phyloP scores from a whole-genome alignment of 2,797 vertebrate species.

The Pteropus rufus region DNA sequence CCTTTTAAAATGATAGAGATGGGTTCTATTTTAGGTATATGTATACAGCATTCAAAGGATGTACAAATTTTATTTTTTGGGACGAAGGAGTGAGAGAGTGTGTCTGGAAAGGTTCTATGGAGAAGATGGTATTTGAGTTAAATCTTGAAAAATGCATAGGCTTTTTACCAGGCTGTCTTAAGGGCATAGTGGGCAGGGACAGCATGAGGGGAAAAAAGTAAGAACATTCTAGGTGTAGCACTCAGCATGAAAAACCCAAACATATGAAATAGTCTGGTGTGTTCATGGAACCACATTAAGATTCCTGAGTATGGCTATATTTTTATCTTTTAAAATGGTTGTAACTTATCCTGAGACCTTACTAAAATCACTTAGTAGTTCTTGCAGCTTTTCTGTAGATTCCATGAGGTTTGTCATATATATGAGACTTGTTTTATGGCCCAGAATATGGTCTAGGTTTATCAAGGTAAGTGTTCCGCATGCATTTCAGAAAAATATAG shows the following conservation, averaged over 20 bases:
- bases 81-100: background rate
- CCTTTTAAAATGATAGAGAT: background rate
- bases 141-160: background rate
- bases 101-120: background rate
- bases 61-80: background rate
- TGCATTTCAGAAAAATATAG: background rate
- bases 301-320: background rate
- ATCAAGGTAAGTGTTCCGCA: background rate
- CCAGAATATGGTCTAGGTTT: background rate
- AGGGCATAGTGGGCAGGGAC: background rate
- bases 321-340: slow-evolving; percentile 3
- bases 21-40: background rate
- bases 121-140: background rate
- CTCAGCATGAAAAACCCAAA: background rate
- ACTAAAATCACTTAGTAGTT: background rate
- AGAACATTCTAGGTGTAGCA: background rate
- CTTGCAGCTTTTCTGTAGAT: background rate
- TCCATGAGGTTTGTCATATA: background rate
- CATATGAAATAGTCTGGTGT: background rate
- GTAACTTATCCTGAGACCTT: background rate
- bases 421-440: background rate
- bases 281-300: background rate
- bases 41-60: background rate
- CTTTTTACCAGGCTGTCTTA: background rate
- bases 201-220: background rate